Conservation (phyloP, 2,797 vertebrate species). For the Prionace glauca region DNA sequence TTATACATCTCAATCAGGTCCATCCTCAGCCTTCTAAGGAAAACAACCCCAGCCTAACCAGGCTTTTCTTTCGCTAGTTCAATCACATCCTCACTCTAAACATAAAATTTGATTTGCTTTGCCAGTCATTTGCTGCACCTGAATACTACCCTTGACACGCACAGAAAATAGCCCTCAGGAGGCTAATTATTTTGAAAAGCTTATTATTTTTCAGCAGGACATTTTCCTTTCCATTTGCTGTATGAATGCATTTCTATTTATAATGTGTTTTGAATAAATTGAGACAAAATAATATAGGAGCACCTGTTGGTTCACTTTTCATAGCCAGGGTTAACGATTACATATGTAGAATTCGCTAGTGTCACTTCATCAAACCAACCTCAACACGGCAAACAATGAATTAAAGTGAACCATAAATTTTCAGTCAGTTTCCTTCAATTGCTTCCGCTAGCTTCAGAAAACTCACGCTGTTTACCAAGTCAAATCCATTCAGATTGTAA, state of each 20-base stretch:
- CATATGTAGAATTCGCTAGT: background rate
- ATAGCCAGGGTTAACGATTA: background rate
- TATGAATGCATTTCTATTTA: constrained; percentile 6
- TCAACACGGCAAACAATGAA: background rate
- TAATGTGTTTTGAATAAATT: background rate
- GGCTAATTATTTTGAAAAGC: constrained; percentile 17
- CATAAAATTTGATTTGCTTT: too few species aligned
- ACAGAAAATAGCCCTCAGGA: background rate
- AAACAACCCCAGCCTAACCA: too few species aligned
- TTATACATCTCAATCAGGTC: too few species aligned
- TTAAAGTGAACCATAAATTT: background rate
- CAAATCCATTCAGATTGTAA: background rate
- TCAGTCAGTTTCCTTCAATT: background rate
- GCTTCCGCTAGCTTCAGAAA: background rate
- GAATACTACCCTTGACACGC: too few species aligned
- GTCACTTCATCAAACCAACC: background rate
- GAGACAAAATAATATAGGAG: background rate
- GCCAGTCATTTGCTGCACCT: too few species aligned
- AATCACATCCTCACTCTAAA: too few species aligned
- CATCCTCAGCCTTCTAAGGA: too few species aligned
- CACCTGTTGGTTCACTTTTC: background rate
- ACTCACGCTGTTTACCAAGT: background rate
- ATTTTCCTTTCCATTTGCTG: background rate
- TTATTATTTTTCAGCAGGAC: background rate
- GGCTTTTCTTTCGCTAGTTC: too few species aligned